These are phyloP conservation scores for Drosophila sp. DNA, from an alignment of 1,140 invertebrate genomes.

Conservation along the genomic window DNA sequence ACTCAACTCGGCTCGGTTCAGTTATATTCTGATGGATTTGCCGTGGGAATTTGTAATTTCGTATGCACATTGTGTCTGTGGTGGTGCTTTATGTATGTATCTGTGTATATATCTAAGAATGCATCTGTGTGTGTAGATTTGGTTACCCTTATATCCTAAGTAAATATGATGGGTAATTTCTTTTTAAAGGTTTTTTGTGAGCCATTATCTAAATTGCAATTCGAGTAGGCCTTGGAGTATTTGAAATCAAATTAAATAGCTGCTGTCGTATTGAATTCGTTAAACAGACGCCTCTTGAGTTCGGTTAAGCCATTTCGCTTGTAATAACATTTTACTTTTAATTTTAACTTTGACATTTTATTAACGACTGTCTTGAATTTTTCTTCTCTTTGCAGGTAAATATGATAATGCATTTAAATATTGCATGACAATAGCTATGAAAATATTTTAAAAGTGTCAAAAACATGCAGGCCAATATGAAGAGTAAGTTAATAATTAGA, in stretches of 20 bases:
- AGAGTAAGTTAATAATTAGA: neutral
- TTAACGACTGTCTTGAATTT: slow-evolving; percentile 6
- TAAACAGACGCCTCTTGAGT: neutral
- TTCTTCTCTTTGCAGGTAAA: slow-evolving; percentile 63
- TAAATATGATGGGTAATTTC: slow-evolving; percentile 81
- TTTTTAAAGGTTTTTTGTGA: slow-evolving; percentile 76
- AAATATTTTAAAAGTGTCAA: neutral
- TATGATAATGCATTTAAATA: slow-evolving; percentile 8
- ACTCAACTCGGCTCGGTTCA: neutral
- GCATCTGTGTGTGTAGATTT: slow-evolving; percentile 28
- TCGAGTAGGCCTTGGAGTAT: slow-evolving; percentile 43
- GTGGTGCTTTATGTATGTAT: slow-evolving; percentile 22
- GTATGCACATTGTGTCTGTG: slow-evolving; percentile 72
- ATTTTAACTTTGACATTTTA: slow-evolving; percentile 29
- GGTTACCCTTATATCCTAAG: slow-evolving; percentile 61
- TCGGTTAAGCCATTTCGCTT: neutral
- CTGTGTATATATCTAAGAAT: slow-evolving; percentile 25
- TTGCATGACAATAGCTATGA: neutral
- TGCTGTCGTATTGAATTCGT: slow-evolving; percentile 29
- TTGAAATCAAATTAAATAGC: slow-evolving; percentile 72
- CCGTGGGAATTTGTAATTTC: slow-evolving; percentile 79
- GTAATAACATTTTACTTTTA: slow-evolving; percentile 21
- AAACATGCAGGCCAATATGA: too few relatives aligned
- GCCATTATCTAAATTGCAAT: slow-evolving; percentile 78
- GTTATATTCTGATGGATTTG: slow-evolving; percentile 65